A percentile compares a stretch with the other conserved stretches of the same genome.
phyloP scores from a whole-genome alignment of 2,113 vertebrate genomes.

The Petrocephalus microphthalmus region DNA sequence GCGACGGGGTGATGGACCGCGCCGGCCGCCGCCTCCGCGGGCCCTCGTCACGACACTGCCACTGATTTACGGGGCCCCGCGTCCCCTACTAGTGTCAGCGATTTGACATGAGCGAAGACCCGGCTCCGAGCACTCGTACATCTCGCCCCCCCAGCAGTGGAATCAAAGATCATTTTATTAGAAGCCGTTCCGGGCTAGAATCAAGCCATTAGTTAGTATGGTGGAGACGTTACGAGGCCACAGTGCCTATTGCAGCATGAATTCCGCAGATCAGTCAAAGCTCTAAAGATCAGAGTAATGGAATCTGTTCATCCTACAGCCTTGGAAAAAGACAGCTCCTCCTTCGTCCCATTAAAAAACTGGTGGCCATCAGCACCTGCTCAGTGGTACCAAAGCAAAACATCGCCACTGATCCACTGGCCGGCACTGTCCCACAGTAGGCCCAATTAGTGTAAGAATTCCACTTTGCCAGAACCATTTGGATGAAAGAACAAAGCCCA shows the following conservation, averaged over 20 bases:
- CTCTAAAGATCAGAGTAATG: neutral
- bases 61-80: neutral
- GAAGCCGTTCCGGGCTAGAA: neutral
- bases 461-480: neutral
- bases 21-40: neutral
- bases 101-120: neutral
- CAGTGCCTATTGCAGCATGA: conserved; percentile 3
- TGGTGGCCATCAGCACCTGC: neutral
- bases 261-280: neutral
- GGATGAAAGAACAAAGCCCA: neutral
- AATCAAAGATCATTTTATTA: conserved; percentile 19
- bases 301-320: conserved; percentile 1
- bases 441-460: neutral
- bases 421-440: neutral
- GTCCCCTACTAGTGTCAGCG: neutral
- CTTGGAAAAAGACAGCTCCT: neutral
- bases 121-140: neutral
- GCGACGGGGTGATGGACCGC: neutral
- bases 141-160: neutral
- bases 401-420: neutral
- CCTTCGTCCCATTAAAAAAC: conserved; percentile 16
- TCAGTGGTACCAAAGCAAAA: neutral
- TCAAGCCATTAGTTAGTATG: conserved; percentile 22
- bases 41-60: neutral
- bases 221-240: neutral